Percentiles rank a stretch among this genome's conserved stretches.
Evolutionary conservation across 2,113 vertebrate genomes (phyloP).

Genomic region (Petrocephalus zakoni): DNA sequence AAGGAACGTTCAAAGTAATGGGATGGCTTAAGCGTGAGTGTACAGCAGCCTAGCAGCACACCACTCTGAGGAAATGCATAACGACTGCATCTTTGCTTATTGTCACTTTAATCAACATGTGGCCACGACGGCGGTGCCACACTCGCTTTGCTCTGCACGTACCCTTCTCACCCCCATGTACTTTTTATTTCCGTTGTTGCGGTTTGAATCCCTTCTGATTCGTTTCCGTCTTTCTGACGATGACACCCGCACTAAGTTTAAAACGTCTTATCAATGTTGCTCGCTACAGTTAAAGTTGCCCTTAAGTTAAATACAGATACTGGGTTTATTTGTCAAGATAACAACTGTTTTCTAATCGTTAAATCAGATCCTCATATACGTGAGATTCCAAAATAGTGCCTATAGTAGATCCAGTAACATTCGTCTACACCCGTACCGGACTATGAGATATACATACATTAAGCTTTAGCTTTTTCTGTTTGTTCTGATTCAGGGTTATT

Average conservation of each 20-base stretch:
- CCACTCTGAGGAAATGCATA: not conserved
- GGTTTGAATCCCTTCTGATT: not conserved
- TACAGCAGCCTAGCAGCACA: not conserved
- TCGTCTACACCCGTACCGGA: not conserved
- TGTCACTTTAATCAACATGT: not conserved
- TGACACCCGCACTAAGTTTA: not conserved
- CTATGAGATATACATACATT: not conserved
- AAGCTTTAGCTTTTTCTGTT: not conserved
- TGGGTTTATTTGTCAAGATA: not conserved
- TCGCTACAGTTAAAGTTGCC: not conserved
- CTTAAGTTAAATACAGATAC: not conserved
- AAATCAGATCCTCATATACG: not conserved
- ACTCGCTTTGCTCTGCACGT: not conserved
- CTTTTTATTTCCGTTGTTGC: not conserved
- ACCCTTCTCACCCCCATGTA: not conserved
- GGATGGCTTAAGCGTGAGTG: not conserved
- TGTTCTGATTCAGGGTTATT: not conserved
- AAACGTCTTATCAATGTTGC: not conserved
- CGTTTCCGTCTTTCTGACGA: not conserved
- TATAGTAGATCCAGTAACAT: not conserved
- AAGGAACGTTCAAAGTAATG: not conserved
- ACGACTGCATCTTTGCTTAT: not conserved
- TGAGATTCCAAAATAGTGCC: not conserved
- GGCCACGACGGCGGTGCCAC: not conserved
- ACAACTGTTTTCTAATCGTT: not conserved